Percentiles rank a stretch among this genome's conserved stretches.
Evolutionary conservation across 1,140 invertebrate species (phyloP).

Genomic region (Tetramorium parvispinum): DNA sequence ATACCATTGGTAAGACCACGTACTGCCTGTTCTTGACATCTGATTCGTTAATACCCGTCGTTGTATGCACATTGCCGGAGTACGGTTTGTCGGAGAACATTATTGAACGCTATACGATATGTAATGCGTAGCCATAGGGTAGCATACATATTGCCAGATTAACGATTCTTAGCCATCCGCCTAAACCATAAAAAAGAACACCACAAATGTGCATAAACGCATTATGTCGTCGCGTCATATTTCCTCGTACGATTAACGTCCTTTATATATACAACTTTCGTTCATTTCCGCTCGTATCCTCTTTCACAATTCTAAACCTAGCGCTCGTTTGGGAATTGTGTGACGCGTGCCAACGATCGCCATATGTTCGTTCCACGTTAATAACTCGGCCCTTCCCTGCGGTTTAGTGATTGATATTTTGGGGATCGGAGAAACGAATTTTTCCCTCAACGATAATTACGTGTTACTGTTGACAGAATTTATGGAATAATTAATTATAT

Average conservation of each 20-base stretch:
- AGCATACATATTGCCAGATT: not conserved
- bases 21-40: slow-evolving; percentile 15
- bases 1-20: not conserved
- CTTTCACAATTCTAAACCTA: slow-evolving; percentile 36
- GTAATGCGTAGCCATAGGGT: no score
- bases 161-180: not conserved
- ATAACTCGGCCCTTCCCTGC: slow-evolving; percentile 3
- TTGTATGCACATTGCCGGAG: not conserved
- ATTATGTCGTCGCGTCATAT: not conserved
- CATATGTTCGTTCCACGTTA: slow-evolving; percentile 63
- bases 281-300: slow-evolving; percentile 53
- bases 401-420: not conserved
- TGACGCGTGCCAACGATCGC: slow-evolving; percentile 63
- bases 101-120: slow-evolving; percentile 18
- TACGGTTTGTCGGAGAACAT: not conserved
- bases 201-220: not conserved
- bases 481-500: not conserved
- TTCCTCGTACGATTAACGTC: slow-evolving; percentile 22
- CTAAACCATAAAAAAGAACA: not conserved
- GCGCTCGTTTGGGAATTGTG: slow-evolving; percentile 49
- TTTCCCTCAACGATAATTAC: not conserved
- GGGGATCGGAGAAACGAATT: not conserved
- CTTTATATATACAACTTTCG: slow-evolving; percentile 29
- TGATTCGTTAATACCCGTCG: not conserved
- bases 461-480: not conserved